These are phyloP conservation scores for Heliconius sara DNA, from an alignment of 2,888 invertebrate species.

Conservation along the genomic window DNA sequence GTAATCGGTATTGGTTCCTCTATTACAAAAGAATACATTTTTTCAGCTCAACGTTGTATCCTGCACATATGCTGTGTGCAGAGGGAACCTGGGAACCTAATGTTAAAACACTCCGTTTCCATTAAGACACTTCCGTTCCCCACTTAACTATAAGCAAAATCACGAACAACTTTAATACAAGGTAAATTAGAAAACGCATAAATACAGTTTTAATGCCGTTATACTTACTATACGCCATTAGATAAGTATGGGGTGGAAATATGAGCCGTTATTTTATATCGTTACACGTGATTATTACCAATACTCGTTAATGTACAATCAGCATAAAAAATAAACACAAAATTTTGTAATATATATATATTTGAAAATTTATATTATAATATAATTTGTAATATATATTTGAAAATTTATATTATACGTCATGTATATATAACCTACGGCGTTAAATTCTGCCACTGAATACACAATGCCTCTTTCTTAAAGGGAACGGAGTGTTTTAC, in stretches of 20 bases:
- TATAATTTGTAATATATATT: no score
- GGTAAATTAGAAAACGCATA: conserved; percentile 3
- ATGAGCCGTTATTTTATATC: conserved; percentile 27
- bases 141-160: background rate
- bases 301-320: conserved; percentile 38
- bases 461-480: no score
- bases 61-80: no score
- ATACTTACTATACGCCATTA: conserved; percentile 29
- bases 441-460: no score
- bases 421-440: background rate
- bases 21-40: no score
- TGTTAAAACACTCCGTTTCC: no score
- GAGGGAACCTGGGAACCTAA: no score
- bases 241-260: conserved; percentile 36
- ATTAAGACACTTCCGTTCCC: no score
- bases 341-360: background rate
- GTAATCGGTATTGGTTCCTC: background rate
- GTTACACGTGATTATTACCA: conserved; percentile 37
- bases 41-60: no score
- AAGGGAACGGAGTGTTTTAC: no score
- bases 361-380: background rate
- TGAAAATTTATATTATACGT: background rate
- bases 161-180: background rate
- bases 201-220: conserved; percentile 18
- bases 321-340: background rate